phyloP scores from a whole-genome alignment of 2,797 vertebrate species.

The Falco cherrug region DNA sequence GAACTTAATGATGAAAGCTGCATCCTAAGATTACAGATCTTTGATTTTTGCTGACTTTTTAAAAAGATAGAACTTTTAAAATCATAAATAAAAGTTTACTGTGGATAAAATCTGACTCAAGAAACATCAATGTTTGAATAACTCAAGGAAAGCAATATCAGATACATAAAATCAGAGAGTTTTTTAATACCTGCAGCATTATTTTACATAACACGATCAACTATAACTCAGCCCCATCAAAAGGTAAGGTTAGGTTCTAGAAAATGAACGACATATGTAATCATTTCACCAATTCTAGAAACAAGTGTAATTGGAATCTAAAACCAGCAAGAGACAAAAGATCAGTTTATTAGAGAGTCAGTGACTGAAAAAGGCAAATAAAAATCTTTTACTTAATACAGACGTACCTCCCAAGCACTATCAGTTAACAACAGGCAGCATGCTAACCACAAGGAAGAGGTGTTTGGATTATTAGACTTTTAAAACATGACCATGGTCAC shows the following conservation, averaged over 20 bases:
- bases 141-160: constrained; percentile 35
- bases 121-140: constrained; percentile 47
- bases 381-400: constrained; percentile 67
- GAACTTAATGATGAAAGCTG: constrained; percentile 1
- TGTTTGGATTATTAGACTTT: constrained; percentile 73
- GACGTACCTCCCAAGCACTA: constrained; percentile 10
- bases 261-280: constrained; percentile 76
- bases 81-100: neutral
- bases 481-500: constrained; percentile 75
- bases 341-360: constrained; percentile 76
- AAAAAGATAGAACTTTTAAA: neutral
- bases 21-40: neutral
- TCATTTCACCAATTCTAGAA: constrained; percentile 79
- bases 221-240: constrained; percentile 37
- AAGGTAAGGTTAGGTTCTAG: constrained; percentile 46
- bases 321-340: constrained; percentile 75
- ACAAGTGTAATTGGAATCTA: constrained; percentile 79
- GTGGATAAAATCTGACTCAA: constrained; percentile 46
- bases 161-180: neutral
- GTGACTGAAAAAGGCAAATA: constrained; percentile 72
- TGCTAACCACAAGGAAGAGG: constrained; percentile 76
- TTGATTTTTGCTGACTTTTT: neutral
- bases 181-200: constrained; percentile 49
- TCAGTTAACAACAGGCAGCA: constrained; percentile 63
- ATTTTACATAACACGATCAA: constrained; percentile 58